Conservation (phyloP, 2,797 vertebrate species). For the Mormyrus proboscirostris region DNA sequence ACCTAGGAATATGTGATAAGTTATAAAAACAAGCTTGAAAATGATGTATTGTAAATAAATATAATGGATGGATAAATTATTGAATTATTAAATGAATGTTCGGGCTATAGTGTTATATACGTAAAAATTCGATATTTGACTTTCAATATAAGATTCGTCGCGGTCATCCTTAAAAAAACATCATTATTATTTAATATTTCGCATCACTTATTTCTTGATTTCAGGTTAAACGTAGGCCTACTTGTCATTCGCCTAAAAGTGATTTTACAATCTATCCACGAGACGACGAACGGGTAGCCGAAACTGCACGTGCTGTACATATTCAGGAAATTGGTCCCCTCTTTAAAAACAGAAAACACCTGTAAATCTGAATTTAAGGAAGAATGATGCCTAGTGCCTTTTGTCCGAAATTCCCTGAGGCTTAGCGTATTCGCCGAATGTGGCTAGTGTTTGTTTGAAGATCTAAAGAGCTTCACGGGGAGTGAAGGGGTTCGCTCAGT, state of each 20-base stretch:
- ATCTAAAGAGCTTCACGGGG: constrained; percentile 10
- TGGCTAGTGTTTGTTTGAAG: constrained; percentile 20
- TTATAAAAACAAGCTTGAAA: not conserved
- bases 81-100: not conserved
- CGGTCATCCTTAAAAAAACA: not conserved
- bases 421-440: constrained; percentile 12
- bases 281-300: not conserved
- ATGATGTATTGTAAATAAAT: not conserved
- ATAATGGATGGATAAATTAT: not conserved
- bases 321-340: not conserved
- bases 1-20: not conserved
- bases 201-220: not conserved
- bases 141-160: not conserved
- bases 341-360: constrained; percentile 18
- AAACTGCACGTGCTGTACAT: constrained; percentile 8
- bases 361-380: constrained; percentile 26
- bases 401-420: not conserved
- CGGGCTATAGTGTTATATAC: not conserved
- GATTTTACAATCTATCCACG: constrained; percentile 6
- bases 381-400: constrained; percentile 19
- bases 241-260: not conserved
- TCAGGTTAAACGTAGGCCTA: not conserved
- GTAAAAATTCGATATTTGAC: not conserved
- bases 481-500: not conserved
- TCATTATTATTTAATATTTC: not conserved